These are phyloP conservation scores for Pituophis catenifer DNA, from an alignment of 2,113 vertebrate species.

Conservation along the genomic window DNA sequence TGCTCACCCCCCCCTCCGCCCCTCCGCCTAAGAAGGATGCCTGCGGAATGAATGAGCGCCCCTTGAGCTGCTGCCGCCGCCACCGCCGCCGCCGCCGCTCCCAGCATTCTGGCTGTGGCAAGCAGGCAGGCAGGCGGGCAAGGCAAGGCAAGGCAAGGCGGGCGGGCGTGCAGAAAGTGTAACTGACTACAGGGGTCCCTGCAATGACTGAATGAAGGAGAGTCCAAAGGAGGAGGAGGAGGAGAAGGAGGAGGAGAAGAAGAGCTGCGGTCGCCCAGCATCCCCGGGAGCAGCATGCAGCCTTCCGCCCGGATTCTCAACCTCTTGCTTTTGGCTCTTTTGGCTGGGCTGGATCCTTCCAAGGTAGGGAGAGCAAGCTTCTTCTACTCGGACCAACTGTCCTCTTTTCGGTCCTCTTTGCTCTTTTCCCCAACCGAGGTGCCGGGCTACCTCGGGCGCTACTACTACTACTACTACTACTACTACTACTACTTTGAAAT, in stretches of 20 bases:
- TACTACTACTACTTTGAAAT: background rate
- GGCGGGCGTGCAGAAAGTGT: conserved; percentile 66
- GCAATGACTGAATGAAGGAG: conserved; percentile 55
- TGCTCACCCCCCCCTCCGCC: background rate
- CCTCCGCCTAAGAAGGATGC: conserved; percentile 54
- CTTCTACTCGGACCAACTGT: background rate
- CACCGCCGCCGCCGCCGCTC: conserved; percentile 47
- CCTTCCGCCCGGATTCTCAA: conserved; percentile 76
- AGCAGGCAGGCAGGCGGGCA: conserved; percentile 57
- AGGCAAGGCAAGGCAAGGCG: background rate
- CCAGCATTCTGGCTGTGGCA: conserved; percentile 57
- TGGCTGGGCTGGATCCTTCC: conserved; percentile 84
- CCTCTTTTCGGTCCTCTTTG: background rate
- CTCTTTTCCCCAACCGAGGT: background rate
- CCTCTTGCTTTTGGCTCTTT: conserved; percentile 78
- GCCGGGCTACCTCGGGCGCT: background rate
- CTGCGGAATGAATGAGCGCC: conserved; percentile 77
- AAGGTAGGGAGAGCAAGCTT: conserved; percentile 77
- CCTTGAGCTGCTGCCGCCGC: conserved; percentile 51
- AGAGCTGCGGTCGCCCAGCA: conserved; percentile 25
- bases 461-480: too few species aligned
- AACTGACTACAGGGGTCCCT: conserved; percentile 58
- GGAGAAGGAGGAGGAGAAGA: conserved; percentile 21
- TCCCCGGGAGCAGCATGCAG: conserved; percentile 80
- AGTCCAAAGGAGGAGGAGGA: conserved; percentile 35